These are phyloP conservation scores for Desmodus rotundus DNA, from an alignment of 2,113 vertebrate genomes.

Conservation along the genomic window DNA sequence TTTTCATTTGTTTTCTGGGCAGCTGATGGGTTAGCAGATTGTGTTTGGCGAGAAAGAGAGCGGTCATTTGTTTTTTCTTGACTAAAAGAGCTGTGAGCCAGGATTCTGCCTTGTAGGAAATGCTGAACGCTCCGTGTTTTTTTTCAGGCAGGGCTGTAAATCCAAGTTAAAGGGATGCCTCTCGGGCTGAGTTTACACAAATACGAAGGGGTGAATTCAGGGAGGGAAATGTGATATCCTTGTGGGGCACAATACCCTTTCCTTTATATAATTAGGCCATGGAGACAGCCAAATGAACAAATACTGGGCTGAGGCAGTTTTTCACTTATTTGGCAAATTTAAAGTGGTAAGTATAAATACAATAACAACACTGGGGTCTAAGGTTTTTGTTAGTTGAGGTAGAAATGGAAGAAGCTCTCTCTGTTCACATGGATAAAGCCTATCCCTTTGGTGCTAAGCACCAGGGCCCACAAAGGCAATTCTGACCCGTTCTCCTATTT, in stretches of 20 bases:
- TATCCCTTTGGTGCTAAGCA: background rate
- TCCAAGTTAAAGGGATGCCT: conserved; percentile 37
- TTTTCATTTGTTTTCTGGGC: conserved; percentile 53
- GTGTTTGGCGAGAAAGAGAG: background rate
- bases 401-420: background rate
- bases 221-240: background rate
- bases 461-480: background rate
- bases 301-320: background rate
- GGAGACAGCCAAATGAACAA: background rate
- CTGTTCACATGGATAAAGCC: background rate
- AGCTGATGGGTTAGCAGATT: conserved; percentile 56
- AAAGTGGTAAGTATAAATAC: background rate
- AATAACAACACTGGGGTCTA: background rate
- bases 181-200: conserved; percentile 26
- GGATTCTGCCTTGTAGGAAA: conserved; percentile 40
- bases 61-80: conserved; percentile 55
- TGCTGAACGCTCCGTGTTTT: background rate
- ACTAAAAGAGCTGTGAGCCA: conserved; percentile 10
- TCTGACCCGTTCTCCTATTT: background rate
- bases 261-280: conserved; percentile 15
- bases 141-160: conserved; percentile 22
- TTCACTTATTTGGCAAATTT: background rate
- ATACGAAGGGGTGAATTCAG: background rate
- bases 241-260: background rate
- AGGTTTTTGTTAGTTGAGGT: background rate